Percentiles rank a stretch among this genome's conserved stretches.
phyloP scores from a whole-genome alignment of 37 sponge, comb jelly and placozoan genomes.

The Axinella damicornis region DNA sequence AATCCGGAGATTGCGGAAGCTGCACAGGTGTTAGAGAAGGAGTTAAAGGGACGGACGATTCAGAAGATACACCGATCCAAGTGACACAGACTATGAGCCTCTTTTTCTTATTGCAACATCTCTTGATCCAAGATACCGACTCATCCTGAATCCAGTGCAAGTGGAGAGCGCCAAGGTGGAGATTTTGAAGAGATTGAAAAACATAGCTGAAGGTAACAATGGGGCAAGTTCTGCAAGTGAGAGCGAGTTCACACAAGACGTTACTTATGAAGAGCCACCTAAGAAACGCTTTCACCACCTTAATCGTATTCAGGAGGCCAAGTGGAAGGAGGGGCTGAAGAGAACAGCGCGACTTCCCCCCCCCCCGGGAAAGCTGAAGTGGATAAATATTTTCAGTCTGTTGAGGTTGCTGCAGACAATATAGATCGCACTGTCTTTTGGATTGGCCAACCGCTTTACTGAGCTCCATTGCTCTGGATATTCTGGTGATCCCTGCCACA shows the following conservation, averaged over 20 bases:
- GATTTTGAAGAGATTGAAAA: neutral
- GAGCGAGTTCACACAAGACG: too few species aligned
- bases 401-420: neutral
- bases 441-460: neutral
- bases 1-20: too few species aligned
- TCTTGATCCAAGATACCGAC: neutral
- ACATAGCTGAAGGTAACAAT: neutral
- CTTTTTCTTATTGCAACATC: neutral
- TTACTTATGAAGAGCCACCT: neutral
- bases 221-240: neutral
- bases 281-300: neutral
- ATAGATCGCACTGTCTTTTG: neutral
- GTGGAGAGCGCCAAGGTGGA: neutral
- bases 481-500: neutral
- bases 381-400: neutral
- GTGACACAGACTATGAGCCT: neutral
- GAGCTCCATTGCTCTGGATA: neutral
- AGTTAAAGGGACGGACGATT: neutral
- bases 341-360: neutral
- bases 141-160: neutral
- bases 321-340: neutral
- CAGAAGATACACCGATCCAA: neutral
- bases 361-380: neutral
- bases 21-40: too few species aligned
- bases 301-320: neutral